Conservation (phyloP, 2,888 invertebrate species). For the Catotricha subobsoleta region DNA sequence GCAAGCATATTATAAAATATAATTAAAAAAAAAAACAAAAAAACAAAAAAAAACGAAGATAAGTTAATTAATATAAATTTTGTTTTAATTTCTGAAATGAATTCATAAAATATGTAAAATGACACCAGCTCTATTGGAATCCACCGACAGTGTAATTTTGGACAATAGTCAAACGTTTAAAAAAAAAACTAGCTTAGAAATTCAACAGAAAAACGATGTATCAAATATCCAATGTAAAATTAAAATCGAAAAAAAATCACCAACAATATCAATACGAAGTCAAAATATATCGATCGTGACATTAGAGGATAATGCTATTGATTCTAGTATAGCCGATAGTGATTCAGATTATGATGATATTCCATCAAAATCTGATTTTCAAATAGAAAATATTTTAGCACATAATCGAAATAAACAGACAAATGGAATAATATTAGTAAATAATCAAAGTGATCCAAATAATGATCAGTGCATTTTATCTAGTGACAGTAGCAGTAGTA, state of each 20-base stretch:
- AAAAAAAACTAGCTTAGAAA: too few relatives aligned
- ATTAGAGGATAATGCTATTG: slow-evolving; percentile 21
- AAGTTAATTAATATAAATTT: too few relatives aligned
- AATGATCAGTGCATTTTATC: not conserved
- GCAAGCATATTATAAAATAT: too few relatives aligned
- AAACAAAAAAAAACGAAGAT: too few relatives aligned
- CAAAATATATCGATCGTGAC: slow-evolving; percentile 23
- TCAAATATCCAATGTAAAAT: too few relatives aligned
- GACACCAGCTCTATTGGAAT: too few relatives aligned
- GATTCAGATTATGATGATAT: slow-evolving; percentile 3
- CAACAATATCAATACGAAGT: slow-evolving; percentile 12
- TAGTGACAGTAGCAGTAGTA: slow-evolving; percentile 9
- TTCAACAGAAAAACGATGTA: too few relatives aligned
- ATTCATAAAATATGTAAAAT: too few relatives aligned
- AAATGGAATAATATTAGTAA: not conserved
- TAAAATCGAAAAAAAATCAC: not conserved
- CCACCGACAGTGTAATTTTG: too few relatives aligned
- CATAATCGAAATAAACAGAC: not conserved
- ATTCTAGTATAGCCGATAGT: slow-evolving; percentile 7
- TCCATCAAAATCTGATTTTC: not conserved
- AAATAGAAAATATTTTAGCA: not conserved
- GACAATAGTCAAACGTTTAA: too few relatives aligned
- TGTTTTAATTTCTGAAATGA: too few relatives aligned
- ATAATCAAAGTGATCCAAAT: not conserved
- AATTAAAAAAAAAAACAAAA: too few relatives aligned